These are phyloP conservation scores for Drosophila carrolli DNA, from an alignment of 1,140 invertebrate species.

Conservation along the genomic window DNA sequence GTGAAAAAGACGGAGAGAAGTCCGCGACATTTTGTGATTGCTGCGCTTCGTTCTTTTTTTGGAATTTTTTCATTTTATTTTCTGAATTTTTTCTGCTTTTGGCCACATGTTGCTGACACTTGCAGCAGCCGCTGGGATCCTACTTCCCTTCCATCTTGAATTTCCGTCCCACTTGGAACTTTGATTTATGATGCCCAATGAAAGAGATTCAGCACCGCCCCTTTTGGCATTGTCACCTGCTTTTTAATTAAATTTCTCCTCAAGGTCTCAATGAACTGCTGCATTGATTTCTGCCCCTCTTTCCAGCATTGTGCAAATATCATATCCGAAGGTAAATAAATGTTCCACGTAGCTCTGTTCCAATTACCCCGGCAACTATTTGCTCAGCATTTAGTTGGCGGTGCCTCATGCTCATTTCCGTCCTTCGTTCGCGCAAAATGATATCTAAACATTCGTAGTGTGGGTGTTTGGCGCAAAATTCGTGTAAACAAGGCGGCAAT, in stretches of 20 bases:
- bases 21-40: conserved; percentile 58
- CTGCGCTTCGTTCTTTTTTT: conserved; percentile 42
- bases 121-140: conserved; percentile 53
- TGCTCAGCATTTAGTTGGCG: conserved; percentile 61
- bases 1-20: conserved; percentile 43
- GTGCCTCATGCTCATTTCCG: background rate
- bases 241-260: conserved; percentile 73
- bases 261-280: conserved; percentile 58
- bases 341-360: conserved; percentile 44
- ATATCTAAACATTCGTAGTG: conserved; percentile 63
- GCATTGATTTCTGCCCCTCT: conserved; percentile 28
- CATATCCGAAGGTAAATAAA: conserved; percentile 66
- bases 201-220: conserved; percentile 8
- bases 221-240: conserved; percentile 66
- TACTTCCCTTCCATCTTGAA: background rate
- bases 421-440: conserved; percentile 55
- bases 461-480: conserved; percentile 24
- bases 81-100: conserved; percentile 54
- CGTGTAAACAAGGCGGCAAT: conserved; percentile 67
- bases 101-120: conserved; percentile 81
- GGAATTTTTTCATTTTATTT: conserved; percentile 50
- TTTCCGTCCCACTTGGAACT: conserved; percentile 33
- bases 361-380: conserved; percentile 78
- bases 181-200: conserved; percentile 68
- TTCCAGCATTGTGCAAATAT: conserved; percentile 27